phyloP scores from a whole-genome alignment of 1,140 invertebrate genomes.

The Aleiodes sp. region DNA sequence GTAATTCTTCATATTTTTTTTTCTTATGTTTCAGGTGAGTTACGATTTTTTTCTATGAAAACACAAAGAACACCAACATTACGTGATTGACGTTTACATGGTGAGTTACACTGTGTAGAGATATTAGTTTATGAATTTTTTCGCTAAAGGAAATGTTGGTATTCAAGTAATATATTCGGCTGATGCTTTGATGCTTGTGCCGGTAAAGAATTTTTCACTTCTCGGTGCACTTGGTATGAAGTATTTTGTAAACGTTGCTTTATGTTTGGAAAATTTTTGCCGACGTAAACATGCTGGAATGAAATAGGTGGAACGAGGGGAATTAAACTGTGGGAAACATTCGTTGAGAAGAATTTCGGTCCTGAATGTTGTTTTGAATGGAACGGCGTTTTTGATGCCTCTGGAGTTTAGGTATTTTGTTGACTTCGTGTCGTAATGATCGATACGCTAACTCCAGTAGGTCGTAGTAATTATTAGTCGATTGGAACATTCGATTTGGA shows the following conservation, averaged over 20 bases:
- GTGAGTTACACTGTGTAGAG: background rate
- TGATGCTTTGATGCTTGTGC: background rate
- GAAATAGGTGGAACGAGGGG: no score
- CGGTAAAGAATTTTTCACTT: background rate
- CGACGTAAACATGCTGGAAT: no score
- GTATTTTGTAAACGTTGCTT: background rate
- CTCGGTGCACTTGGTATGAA: background rate
- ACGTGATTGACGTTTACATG: background rate
- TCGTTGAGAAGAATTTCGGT: no score
- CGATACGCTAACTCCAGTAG: no score
- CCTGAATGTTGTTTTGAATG: no score
- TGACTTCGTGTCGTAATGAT: no score
- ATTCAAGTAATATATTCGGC: background rate
- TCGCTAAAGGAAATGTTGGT: background rate
- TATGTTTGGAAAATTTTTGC: background rate
- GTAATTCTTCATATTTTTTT: background rate
- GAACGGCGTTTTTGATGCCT: background rate
- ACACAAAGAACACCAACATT: background rate
- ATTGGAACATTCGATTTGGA: no score
- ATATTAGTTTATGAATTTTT: background rate
- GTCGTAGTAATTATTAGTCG: no score
- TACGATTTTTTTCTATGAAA: background rate
- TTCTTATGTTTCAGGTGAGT: conserved; percentile 13
- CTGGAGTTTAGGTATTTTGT: no score
- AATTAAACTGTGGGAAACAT: no score